Percentiles rank a stretch among this genome's conserved stretches.
phyloP scores from a whole-genome alignment of 2,888 invertebrate genomes.

The Cerastis rubricosa region DNA sequence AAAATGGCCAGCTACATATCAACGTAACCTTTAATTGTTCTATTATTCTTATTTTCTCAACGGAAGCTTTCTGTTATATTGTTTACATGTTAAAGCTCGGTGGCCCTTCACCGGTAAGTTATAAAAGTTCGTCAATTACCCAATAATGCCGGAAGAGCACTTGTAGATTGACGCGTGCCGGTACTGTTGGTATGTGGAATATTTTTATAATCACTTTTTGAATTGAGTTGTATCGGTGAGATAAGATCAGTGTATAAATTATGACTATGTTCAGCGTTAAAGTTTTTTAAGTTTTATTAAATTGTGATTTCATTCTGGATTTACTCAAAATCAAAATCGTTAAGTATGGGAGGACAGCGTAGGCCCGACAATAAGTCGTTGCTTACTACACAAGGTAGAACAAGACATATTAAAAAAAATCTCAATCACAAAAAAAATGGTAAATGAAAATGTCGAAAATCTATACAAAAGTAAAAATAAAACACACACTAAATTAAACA shows the following conservation, averaged over 20 bases:
- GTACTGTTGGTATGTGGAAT: constrained; percentile 33
- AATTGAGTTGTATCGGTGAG: constrained; percentile 24
- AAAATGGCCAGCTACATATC: background rate
- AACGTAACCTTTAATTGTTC: constrained; percentile 30
- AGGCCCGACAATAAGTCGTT: no score
- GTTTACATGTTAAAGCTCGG: constrained; percentile 40
- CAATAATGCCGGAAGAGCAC: constrained; percentile 58
- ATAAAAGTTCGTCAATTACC: constrained; percentile 42
- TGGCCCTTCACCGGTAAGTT: constrained; percentile 44
- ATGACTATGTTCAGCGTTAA: constrained; percentile 3
- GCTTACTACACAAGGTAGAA: no score
- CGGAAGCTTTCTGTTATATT: constrained; percentile 61
- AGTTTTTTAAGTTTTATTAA: background rate
- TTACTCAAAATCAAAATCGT: no score
- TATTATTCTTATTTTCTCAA: constrained; percentile 29
- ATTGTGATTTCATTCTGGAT: background rate
- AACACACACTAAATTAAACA: no score
- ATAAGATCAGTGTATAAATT: constrained; percentile 36
- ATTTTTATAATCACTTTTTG: constrained; percentile 27
- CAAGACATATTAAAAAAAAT: no score
- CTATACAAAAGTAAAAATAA: no score
- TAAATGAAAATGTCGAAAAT: no score
- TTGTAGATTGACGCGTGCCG: constrained; percentile 39
- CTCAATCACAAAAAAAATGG: no score
- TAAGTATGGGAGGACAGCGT: no score